Conservation (phyloP, 2,888 invertebrate genomes). For the Argynnis bischoffii region DNA sequence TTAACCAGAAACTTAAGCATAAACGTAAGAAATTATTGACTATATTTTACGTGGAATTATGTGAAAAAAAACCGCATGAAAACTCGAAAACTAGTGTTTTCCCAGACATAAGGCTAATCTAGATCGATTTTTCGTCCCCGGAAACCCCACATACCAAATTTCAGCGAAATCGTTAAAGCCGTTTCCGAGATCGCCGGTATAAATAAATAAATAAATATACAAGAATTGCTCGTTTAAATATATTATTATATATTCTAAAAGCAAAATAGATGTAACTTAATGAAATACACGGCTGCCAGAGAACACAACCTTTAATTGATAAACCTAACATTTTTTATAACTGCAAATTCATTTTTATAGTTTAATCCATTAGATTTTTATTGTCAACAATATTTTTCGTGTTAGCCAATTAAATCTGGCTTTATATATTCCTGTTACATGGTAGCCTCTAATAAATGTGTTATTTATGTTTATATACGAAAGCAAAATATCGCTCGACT, state of each 20-base stretch:
- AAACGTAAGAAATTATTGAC: too few relatives aligned
- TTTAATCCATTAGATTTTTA: not conserved
- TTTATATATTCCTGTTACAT: not conserved
- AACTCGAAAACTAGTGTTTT: too few relatives aligned
- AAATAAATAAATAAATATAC: too few relatives aligned
- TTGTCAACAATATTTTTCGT: slow-evolving; percentile 13
- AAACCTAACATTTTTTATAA: slow-evolving; percentile 6
- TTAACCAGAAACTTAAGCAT: too few relatives aligned
- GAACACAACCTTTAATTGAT: slow-evolving; percentile 12
- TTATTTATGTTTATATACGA: not conserved
- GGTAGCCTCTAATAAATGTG: not conserved
- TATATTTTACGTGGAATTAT: too few relatives aligned
- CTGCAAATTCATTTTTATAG: not conserved
- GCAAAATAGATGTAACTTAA: slow-evolving; percentile 1
- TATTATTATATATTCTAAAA: not conserved
- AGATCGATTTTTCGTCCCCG: too few relatives aligned
- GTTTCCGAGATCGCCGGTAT: too few relatives aligned
- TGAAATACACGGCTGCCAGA: not conserved
- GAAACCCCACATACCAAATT: too few relatives aligned
- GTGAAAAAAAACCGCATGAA: too few relatives aligned
- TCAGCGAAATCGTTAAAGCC: too few relatives aligned
- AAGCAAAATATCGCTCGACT: not conserved
- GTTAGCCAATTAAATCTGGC: slow-evolving; percentile 11
- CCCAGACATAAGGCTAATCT: too few relatives aligned
- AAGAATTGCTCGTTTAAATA: too few relatives aligned